Conservation (phyloP, 2,888 invertebrate species). For the Quadroppia sp. region DNA sequence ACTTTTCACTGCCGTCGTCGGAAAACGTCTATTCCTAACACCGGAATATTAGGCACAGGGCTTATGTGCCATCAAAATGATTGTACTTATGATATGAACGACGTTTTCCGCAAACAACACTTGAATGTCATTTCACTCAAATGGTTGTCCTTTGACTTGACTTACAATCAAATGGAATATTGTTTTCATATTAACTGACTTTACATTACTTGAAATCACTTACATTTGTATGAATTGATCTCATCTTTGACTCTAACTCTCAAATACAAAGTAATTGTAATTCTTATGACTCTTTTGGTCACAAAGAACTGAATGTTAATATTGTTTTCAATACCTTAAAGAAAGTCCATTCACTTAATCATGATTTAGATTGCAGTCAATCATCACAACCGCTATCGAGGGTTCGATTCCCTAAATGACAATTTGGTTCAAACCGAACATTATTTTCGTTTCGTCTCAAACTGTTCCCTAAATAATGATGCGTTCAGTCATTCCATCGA, state of each 20-base stretch:
- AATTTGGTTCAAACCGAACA: neutral
- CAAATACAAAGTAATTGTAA: no score
- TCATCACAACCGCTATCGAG: conserved; percentile 15
- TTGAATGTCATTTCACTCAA: no score
- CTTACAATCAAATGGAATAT: no score
- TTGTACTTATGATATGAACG: conserved; percentile 22
- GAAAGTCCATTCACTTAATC: no score
- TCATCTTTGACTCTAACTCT: no score
- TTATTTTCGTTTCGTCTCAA: neutral
- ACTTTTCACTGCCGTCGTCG: conserved; percentile 49
- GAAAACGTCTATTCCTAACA: conserved; percentile 48
- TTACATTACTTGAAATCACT: no score
- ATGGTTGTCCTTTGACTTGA: no score
- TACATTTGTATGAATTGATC: no score
- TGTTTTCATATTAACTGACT: no score
- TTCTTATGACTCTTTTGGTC: no score
- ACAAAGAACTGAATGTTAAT: no score
- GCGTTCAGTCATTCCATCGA: neutral
- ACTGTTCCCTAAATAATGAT: conserved; percentile 12
- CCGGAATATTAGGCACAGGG: neutral
- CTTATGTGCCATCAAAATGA: conserved; percentile 15
- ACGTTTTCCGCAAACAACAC: conserved; percentile 13
- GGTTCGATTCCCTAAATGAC: conserved; percentile 6
- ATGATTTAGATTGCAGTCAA: neutral
- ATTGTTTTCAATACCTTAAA: no score